Evolutionary conservation across 2,113 vertebrate genomes (phyloP).

Genomic region (Miniopterus natalensis): DNA sequence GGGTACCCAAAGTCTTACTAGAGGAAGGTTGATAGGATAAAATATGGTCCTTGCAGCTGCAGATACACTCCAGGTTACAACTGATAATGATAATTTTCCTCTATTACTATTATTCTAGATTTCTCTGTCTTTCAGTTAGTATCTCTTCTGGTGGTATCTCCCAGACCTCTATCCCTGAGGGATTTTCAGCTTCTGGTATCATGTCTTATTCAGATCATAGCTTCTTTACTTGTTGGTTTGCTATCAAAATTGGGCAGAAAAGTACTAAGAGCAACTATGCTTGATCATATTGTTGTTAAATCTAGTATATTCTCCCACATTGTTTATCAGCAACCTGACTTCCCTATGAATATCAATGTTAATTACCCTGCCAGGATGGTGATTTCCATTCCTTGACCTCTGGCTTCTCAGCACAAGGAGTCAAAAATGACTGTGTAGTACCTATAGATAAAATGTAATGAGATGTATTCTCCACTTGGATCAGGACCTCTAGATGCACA

Average conservation of each 20-base stretch:
- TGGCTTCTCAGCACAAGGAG: background rate
- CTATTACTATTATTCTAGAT: background rate
- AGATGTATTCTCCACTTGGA: background rate
- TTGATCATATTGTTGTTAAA: background rate
- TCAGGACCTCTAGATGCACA: background rate
- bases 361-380: background rate
- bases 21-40: background rate
- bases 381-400: background rate
- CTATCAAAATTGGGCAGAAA: background rate
- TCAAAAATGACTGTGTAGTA: background rate
- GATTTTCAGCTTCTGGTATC: background rate
- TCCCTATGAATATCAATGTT: background rate
- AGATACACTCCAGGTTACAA: background rate
- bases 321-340: background rate
- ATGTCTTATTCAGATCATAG: background rate
- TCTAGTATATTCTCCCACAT: background rate
- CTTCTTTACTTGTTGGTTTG: background rate
- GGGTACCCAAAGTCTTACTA: background rate
- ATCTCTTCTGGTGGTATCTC: background rate
- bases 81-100: background rate
- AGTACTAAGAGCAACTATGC: background rate
- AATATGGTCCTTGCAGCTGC: background rate
- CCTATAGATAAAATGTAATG: background rate
- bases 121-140: background rate
- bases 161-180: background rate